phyloP scores from a whole-genome alignment of 2,797 vertebrate genomes.

The Dendrocincla tyrannina region DNA sequence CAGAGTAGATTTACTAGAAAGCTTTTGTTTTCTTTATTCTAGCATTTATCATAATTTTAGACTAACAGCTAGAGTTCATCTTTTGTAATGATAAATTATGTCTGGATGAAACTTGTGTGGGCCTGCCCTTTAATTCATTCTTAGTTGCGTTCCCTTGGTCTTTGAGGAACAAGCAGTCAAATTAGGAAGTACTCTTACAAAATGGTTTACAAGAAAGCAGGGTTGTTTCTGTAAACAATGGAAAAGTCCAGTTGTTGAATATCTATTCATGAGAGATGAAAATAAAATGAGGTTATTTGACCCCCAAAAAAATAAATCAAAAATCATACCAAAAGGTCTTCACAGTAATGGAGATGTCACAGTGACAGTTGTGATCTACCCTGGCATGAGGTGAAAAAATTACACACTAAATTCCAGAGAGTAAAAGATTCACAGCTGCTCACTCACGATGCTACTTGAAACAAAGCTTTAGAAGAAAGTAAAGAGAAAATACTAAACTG shows the following conservation, averaged over 20 bases:
- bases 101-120: background rate
- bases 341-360: background rate
- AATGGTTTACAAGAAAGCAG: conserved; percentile 26
- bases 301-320: background rate
- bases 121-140: conserved; percentile 33
- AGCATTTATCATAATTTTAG: conserved; percentile 43
- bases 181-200: conserved; percentile 28
- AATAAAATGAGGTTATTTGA: background rate
- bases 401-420: background rate
- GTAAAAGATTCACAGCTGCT: background rate
- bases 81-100: conserved; percentile 52
- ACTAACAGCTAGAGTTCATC: conserved; percentile 30
- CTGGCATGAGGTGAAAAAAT: background rate
- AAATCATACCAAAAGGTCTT: background rate
- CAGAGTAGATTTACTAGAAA: conserved; percentile 54
- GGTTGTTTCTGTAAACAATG: conserved; percentile 27
- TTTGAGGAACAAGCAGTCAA: conserved; percentile 51
- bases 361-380: background rate
- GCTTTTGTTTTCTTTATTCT: conserved; percentile 32
- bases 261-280: background rate
- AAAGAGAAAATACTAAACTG: conserved; percentile 3
- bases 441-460: background rate
- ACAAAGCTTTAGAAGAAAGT: background rate
- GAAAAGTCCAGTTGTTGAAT: background rate
- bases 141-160: conserved; percentile 6